phyloP scores from a whole-genome alignment of 2,888 invertebrate genomes.

The Acleris literana region DNA sequence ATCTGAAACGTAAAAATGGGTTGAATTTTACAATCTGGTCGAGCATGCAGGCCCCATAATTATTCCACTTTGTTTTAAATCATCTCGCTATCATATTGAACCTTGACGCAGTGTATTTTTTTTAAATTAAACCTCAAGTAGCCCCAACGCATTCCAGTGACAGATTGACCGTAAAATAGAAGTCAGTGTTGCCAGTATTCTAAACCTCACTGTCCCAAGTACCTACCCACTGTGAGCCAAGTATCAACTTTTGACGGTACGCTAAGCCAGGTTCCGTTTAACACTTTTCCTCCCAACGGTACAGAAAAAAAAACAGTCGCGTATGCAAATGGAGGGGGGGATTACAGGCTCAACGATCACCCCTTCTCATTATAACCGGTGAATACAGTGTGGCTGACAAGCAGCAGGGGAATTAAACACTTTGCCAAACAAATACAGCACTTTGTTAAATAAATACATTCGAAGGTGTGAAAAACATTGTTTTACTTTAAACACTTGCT shows the following conservation, averaged over 20 bases:
- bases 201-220: too few relatives aligned
- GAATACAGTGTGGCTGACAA: conserved; percentile 34
- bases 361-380: conserved; percentile 44
- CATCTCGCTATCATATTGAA: too few relatives aligned
- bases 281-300: background rate
- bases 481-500: background rate
- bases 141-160: too few relatives aligned
- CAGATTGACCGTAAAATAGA: too few relatives aligned
- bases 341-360: conserved; percentile 46
- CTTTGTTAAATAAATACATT: background rate
- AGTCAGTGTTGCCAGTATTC: too few relatives aligned
- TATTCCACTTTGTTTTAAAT: too few relatives aligned
- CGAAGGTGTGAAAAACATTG: conserved; percentile 4
- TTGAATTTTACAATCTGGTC: too few relatives aligned
- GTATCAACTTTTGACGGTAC: background rate
- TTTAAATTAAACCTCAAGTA: too few relatives aligned
- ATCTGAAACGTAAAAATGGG: too few relatives aligned
- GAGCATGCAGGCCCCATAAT: too few relatives aligned
- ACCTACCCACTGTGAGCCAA: too few relatives aligned
- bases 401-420: conserved; percentile 8
- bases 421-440: background rate
- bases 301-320: conserved; percentile 13
- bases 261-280: background rate
- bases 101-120: too few relatives aligned
- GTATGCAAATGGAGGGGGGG: conserved; percentile 50